phyloP scores from a whole-genome alignment of 2,113 vertebrate species.

The Chaetura pelagica region DNA sequence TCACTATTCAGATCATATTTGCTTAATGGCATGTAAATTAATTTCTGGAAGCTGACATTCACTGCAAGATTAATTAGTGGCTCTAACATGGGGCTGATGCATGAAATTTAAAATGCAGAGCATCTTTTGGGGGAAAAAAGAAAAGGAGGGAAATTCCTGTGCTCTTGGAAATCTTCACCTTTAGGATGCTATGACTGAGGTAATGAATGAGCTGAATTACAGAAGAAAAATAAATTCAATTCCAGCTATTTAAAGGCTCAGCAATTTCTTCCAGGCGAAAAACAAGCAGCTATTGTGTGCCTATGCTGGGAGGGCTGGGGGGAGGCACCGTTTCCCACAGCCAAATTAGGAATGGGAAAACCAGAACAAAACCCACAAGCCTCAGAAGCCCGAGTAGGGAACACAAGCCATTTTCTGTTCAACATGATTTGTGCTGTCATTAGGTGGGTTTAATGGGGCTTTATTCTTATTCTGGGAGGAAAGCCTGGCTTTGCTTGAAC shows the following conservation, averaged over 20 bases:
- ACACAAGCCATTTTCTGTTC: conserved; percentile 34
- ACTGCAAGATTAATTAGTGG: background rate
- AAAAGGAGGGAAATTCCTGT: background rate
- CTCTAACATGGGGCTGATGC: background rate
- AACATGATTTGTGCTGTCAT: conserved; percentile 23
- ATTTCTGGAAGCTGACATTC: background rate
- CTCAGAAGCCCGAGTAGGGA: background rate
- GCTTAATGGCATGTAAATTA: background rate
- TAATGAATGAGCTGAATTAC: background rate
- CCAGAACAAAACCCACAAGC: conserved; percentile 10
- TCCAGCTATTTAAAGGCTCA: conserved; percentile 42
- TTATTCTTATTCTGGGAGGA: conserved; percentile 2
- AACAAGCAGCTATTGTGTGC: conserved; percentile 52
- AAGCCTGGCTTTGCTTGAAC: conserved; percentile 1
- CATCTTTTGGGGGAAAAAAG: background rate
- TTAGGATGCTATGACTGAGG: background rate
- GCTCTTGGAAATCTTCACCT: background rate
- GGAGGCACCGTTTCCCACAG: conserved; percentile 13
- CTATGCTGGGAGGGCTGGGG: background rate
- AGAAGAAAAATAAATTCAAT: conserved; percentile 25
- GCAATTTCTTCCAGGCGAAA: background rate
- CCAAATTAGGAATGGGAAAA: conserved; percentile 49
- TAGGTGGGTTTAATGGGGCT: conserved; percentile 27
- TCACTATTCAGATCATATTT: background rate
- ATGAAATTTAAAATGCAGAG: background rate